Evolutionary conservation across 1,140 invertebrate species (phyloP), one percentile per base, ranked within the genome.

Genomic region (Dendroctonus ponderosae): DNA sequence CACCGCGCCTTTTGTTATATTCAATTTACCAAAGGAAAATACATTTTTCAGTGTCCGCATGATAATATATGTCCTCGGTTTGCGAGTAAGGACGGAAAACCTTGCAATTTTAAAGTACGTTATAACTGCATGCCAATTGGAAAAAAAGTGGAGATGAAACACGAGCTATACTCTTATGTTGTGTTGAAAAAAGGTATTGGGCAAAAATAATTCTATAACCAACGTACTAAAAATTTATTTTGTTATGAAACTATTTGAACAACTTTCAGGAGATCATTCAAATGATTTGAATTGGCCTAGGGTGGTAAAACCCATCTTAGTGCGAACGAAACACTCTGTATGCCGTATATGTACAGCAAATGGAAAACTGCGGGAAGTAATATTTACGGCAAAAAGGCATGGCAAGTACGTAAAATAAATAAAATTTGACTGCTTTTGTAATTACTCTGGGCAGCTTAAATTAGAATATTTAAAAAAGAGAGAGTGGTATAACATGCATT

Each of bases 341-440:
- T 96, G 93, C 77, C 82, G 88, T 51, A 74, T 93, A 70, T 97
- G 94, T 78, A 91, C 87, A 6, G 72, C 82, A 6, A 78, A 85
- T 70, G 93, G 93, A 26, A 82, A 88, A 65, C 77, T 96, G n/a
- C 78, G 87, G 67, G 88, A 94, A 79, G 78, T 91, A 5, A 86
- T 91, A 69, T 87, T 94, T 71, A 91, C 92, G 2, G 83, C 85
- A 64, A 74, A 76, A 0, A 93, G 89, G 78, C 84, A 91, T 75
- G 88, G 89, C 79, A 88, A 85, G 88, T 88, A 76, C 74, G 76
- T 76, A 61, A 54, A 15, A 54, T 8, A 51, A 14, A 51, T 8
- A 14, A 9, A 54, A 54, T 8, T 9, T 8, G 7, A 59, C n/a
- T 7, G 3, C 12, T 7, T 7, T 15, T 39, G n/a, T 39, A 12